A percentile compares a stretch with the other conserved stretches of the same genome.
Evolutionary conservation across 35 echinoderm and acorn worm genomes (phyloP).

Genomic region (Nesometra sesokonis): DNA sequence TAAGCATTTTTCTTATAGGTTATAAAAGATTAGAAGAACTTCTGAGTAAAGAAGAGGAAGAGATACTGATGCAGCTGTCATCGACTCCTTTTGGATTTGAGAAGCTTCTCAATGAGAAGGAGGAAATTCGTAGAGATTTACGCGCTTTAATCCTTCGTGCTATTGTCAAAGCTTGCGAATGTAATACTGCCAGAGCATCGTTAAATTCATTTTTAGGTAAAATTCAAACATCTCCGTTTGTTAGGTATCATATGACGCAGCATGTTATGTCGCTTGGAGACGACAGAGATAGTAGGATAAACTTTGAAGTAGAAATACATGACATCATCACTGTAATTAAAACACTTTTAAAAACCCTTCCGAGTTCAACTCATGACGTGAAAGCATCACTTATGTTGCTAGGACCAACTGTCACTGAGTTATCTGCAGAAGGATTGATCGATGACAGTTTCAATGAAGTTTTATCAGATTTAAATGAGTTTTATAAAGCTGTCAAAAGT

Average conservation of each 20-base stretch:
- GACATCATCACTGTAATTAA: neutral
- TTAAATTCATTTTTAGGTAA: conserved; percentile 11
- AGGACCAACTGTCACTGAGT: conserved; percentile 8
- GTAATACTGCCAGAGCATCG: conserved; percentile 25
- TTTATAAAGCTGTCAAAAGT: neutral
- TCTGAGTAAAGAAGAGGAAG: conserved; percentile 8
- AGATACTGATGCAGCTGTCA: conserved; percentile 17
- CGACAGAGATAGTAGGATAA: neutral
- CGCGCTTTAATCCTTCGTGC: conserved; percentile 27
- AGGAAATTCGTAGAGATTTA: conserved; percentile 54
- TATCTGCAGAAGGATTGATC: conserved; percentile 10
- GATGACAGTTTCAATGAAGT: neutral
- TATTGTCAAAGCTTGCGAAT: conserved; percentile 33
- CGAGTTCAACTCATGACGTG: neutral
- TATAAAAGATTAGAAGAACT: conserved; percentile 45
- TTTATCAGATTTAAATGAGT: conserved; percentile 20
- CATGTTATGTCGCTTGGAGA: neutral
- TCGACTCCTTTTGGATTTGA: conserved; percentile 34
- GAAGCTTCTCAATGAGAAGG: conserved; percentile 38
- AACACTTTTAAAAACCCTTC: neutral
- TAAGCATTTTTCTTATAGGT: conserved; percentile 1
- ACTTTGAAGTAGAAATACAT: neutral
- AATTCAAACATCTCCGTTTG: conserved; percentile 25
- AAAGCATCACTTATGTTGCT: conserved; percentile 3
- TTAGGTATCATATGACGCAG: conserved; percentile 27